Evolutionary conservation across 2,888 invertebrate genomes (phyloP), one percentile per base, ranked within the genome.

Genomic region (Sisyra terminalis): DNA sequence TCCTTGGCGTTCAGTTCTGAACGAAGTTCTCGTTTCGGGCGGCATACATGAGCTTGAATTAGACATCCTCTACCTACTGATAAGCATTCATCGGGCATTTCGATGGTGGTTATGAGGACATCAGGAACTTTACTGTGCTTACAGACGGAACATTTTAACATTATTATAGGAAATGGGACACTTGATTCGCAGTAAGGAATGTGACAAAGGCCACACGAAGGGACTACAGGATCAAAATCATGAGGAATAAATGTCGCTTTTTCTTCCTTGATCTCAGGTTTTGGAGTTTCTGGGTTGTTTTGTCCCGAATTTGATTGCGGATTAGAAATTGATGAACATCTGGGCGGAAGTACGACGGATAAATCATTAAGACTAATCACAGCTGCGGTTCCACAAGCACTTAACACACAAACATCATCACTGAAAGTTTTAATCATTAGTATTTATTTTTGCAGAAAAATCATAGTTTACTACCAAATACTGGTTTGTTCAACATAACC

Each of bases 341-440:
- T 24, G 5, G 24, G 24, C 3, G 24, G 24, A 24, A 24, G 24
- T 5, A 24, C 24, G 24, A 24, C 24, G 7, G 24, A 24, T 24
- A 24, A 24, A 37, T 67, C 70, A 29, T 71, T 66, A 54, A 73
- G 67, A 52, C 73, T 74, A 44, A 79, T 84, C 13, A 88, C 78
- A 0, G 92, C 94, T 2, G 94, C 96, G 0, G 96, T 96, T 0
- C 96, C 96, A 14, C 78, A 83, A 0, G 90, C 94, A 40, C 90
- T 93, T 29, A 97, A 60, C 1, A 97, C 84, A 57, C 93, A 93
- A 0, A 96, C 87, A 52, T 96, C 96, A 54, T 94, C 96, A 51
- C 93, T 93, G 58, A 16, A 63, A 59, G n/a, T n/a, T n/a, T n/a
- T n/a, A n/a, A n/a, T n/a, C n/a, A n/a, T n/a, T n/a, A n/a, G n/a